These are phyloP conservation scores for Caenorhabditis plicata DNA, from an alignment of 2,888 invertebrate genomes.

Conservation along the genomic window DNA sequence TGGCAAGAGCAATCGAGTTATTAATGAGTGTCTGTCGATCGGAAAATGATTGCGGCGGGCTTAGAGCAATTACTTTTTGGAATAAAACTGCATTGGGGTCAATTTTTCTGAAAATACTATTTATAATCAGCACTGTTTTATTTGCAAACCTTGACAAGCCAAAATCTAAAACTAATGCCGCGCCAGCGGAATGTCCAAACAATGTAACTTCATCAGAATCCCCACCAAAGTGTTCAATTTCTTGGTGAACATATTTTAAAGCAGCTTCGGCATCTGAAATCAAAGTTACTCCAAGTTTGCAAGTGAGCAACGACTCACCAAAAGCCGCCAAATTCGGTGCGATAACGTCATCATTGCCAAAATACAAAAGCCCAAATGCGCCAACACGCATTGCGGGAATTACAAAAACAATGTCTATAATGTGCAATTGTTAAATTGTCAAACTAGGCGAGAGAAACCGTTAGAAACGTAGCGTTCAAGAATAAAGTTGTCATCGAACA, in stretches of 20 bases:
- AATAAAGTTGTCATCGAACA: constrained; percentile 42
- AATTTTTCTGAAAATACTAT: constrained; percentile 3
- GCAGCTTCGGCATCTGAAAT: constrained; percentile 7
- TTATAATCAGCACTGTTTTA: too few relatives aligned
- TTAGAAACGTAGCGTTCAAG: constrained; percentile 38
- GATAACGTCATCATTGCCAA: constrained; percentile 32
- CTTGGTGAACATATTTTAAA: constrained; percentile 12
- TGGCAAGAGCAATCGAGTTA: constrained; percentile 12
- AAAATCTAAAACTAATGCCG: constrained; percentile 6
- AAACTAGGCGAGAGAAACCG: not conserved
- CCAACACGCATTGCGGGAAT: constrained; percentile 49
- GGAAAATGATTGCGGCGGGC: constrained; percentile 4
- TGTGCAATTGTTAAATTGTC: not conserved
- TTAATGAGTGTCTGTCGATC: constrained; percentile 14
- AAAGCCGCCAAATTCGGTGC: constrained; percentile 42
- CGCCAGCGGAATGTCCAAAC: constrained; percentile 25
- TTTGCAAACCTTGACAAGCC: constrained; percentile 7
- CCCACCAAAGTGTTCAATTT: constrained; percentile 22
- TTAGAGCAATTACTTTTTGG: constrained; percentile 14
- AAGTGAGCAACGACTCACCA: constrained; percentile 37
- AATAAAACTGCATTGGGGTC: constrained; percentile 10
- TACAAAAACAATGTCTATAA: constrained; percentile 42
- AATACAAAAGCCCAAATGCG: constrained; percentile 42
- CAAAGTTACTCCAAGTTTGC: too few relatives aligned
- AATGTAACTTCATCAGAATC: constrained; percentile 18